Base-by-base conservation (phyloP, 2,113 vertebrate genomes). In the Arenaria interpres region DNA sequence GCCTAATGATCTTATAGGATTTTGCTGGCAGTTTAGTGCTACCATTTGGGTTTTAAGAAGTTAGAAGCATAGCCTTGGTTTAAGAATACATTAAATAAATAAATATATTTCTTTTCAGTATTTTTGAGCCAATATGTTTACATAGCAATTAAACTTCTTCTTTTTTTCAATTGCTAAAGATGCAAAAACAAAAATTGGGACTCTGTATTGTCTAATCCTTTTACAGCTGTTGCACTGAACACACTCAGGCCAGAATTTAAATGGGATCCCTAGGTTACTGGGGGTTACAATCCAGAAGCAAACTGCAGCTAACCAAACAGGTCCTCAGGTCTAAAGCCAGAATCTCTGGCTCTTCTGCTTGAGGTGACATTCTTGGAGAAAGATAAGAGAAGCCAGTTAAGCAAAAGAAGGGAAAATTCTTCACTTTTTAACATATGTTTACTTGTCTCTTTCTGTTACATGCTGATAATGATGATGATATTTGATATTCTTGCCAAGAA, bases 361-460 rank as follows among this genome's bases (percentile, higher is more conserved):
- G 66, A 90, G 86, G 73, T 92, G 39, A 15, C 85, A 35, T 66
- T 92, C 69, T 95, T 96, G 88, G 79, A 96, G 72, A 84, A 85
- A 89, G 88, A 92, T 88, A 79, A 85, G 79, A 83, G 59, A 60
- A 51, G 28, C 16, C 51, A 75, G 27, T 78, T 76, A 59, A 63
- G 59, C 41, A 79, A 73, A 51, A 86, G 53, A 76, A 88, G 21
- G 41, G 71, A 41, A 79, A 83, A 74, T 11, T 67, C 62, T 90
- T 89, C 16, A 43, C 62, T 85, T 81, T 75, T 57, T 48, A 54
- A 46, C 37, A 60, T 51, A 25, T 64, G n/a, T 85, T 96, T 96
- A 53, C 57, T 82, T 78, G 37, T 94, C 39, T 78, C 41, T 84
- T 89, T 95, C 78, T 92, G 74, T 64, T 91, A 39, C 39, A 37